A percentile compares a stretch with the other conserved stretches of the same genome.
Conservation (phyloP, 2,888 invertebrate species). For the Ommatoiulus sabulosus region DNA sequence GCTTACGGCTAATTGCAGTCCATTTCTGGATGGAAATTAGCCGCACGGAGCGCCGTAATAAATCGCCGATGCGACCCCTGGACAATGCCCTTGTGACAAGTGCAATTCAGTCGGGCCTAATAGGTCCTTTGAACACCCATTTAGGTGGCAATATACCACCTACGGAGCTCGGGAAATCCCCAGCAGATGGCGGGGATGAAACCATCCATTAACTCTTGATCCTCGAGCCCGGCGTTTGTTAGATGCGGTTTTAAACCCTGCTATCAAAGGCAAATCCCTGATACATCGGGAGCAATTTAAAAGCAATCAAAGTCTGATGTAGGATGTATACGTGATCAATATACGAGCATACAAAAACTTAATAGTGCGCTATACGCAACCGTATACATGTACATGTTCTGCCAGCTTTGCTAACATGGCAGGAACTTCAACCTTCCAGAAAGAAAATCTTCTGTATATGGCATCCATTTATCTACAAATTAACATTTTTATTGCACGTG, state of each 20-base stretch:
- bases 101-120: constrained; percentile 14
- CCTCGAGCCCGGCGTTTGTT: background rate
- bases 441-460: background rate
- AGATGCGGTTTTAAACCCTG: constrained; percentile 35
- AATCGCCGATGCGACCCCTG: constrained; percentile 44
- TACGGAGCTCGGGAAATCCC: constrained; percentile 47
- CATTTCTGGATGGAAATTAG: constrained; percentile 47
- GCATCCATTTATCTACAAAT: no score
- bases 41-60: constrained; percentile 7
- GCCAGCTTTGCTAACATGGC: background rate
- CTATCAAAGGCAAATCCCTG: constrained; percentile 24
- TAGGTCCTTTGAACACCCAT: constrained; percentile 12
- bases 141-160: constrained; percentile 46
- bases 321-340: background rate
- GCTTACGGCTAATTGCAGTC: constrained; percentile 38
- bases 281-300: constrained; percentile 16
- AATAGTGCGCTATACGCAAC: background rate
- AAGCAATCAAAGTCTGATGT: background rate
- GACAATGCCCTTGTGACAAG: constrained; percentile 39
- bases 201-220: constrained; percentile 47
- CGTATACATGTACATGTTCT: background rate
- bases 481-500: no score
- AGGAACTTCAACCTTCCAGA: background rate
- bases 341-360: background rate
- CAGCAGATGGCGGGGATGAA: constrained; percentile 52